phyloP scores from a whole-genome alignment of 2,888 invertebrate genomes.

The Amphimallon solstitiale region DNA sequence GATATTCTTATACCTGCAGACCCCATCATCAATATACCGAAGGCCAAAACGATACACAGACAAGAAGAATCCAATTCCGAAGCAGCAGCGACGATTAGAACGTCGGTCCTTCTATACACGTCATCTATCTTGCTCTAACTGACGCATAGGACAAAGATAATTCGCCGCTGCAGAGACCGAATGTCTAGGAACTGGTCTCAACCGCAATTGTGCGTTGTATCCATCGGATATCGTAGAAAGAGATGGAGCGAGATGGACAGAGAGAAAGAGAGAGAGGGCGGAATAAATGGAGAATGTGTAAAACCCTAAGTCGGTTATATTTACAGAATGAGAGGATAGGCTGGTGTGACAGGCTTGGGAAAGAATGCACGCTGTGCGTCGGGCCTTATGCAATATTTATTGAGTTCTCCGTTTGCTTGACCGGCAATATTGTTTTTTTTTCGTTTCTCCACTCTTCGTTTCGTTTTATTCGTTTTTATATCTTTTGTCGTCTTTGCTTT shows the following conservation, averaged over 20 bases:
- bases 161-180: constrained; percentile 3
- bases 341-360: constrained; percentile 28
- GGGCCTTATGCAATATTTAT: constrained; percentile 32
- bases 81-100: constrained; percentile 16
- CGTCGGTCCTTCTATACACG: constrained; percentile 17
- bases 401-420: constrained; percentile 18
- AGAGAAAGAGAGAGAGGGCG: too few relatives aligned
- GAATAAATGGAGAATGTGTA: constrained; percentile 31
- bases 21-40: constrained; percentile 6
- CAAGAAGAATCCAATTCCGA: constrained; percentile 29
- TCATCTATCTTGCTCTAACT: not conserved
- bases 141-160: not conserved
- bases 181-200: constrained; percentile 29
- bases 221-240: constrained; percentile 23
- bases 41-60: constrained; percentile 8
- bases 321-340: constrained; percentile 26
- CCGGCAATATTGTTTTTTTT: constrained; percentile 19
- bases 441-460: not conserved
- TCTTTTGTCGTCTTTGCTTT: not conserved
- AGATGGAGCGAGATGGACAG: constrained; percentile 19
- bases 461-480: not conserved
- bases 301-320: constrained; percentile 33
- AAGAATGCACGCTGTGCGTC: constrained; percentile 28
- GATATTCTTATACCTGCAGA: constrained; percentile 27
- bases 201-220: constrained; percentile 26